Evolutionary conservation across 2,113 vertebrate genomes (phyloP), one percentile per base, ranked within the genome.

Genomic region (Piprites chloris): DNA sequence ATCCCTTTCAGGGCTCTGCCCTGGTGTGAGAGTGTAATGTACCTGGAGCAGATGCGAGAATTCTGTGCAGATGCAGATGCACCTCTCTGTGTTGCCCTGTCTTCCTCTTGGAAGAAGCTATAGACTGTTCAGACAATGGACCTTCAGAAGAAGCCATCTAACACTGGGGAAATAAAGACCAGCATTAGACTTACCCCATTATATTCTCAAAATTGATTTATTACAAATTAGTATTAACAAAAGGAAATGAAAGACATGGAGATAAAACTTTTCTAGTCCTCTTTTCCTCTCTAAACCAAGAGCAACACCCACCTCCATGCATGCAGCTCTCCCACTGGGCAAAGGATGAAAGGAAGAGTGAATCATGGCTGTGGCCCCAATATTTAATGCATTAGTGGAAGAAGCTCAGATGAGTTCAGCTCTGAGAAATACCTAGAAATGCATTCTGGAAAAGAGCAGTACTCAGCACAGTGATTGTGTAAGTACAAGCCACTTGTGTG

Each of bases 341-440:
- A 85, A 85, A 82, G 41, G 22, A 72, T 30, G 49, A 67, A 82
- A 78, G n/a, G 46, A 92, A 79, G 27, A 69, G 28, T 35, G 18
- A 4, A 6, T 66, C 0, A 0, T 6, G 18, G 39, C 72, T 90
- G 27, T 17, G 24, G 47, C 39, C 22, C 63, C 46, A 42, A 32
- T 27, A 69, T 65, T 78, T 72, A 46, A 76, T 73, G 41, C 50
- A 85, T 71, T 61, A 85, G 50, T 39, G 30, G 50, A 80, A 92
- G 30, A 56, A 46, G 9, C 76, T 66, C 35, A 85, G 59, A 55
- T 46, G 68, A 91, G 50, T 42, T 15, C 13, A 82, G 67, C 33
- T 82, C 78, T 71, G 67, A 87, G 47, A 91, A 90, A 65, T 47
- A 73, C 21, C 63, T 39, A 56, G 67, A 76, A 90, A 80, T 49